A percentile compares a stretch with the other conserved stretches of the same genome.
These are phyloP conservation scores for Nemapogon koenigi DNA, from an alignment of 2,888 invertebrate species.

Conservation along the genomic window DNA sequence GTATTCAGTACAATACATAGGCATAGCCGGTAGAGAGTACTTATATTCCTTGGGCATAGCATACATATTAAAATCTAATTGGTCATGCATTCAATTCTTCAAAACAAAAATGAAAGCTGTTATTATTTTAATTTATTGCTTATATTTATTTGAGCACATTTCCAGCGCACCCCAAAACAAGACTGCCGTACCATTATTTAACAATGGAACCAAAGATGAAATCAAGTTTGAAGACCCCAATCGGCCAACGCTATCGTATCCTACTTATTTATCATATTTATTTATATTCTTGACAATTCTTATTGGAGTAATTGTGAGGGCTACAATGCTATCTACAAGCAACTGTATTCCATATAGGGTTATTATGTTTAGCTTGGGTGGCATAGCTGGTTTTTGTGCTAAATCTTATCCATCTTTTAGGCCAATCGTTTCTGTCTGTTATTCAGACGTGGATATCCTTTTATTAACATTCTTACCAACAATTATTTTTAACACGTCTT, in stretches of 20 bases:
- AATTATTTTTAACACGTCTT: conserved; percentile 44
- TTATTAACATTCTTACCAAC: conserved; percentile 36
- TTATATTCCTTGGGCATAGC: too few species aligned
- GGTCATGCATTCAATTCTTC: too few species aligned
- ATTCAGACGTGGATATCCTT: conserved; percentile 36
- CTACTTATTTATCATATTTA: conserved; percentile 31
- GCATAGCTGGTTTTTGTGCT: conserved; percentile 39
- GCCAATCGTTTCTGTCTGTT: conserved; percentile 39
- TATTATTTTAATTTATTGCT: too few species aligned
- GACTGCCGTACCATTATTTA: too few species aligned
- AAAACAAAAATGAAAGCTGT: too few species aligned
- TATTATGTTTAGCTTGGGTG: conserved; percentile 45
- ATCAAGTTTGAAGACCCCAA: too few species aligned
- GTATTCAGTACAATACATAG: too few species aligned
- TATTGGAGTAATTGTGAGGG: conserved; percentile 37
- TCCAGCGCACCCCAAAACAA: too few species aligned
- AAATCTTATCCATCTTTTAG: conserved; percentile 32
- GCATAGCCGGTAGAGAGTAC: too few species aligned
- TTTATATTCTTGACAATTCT: conserved; percentile 39
- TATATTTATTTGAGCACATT: too few species aligned
- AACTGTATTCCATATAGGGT: conserved; percentile 41
- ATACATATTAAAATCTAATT: too few species aligned
- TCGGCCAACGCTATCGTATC: conserved; percentile 33
- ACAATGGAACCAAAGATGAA: too few species aligned
- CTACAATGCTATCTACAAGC: conserved; percentile 36